Conservation (phyloP, 2,888 invertebrate genomes). For the Cephus nigrinus region DNA sequence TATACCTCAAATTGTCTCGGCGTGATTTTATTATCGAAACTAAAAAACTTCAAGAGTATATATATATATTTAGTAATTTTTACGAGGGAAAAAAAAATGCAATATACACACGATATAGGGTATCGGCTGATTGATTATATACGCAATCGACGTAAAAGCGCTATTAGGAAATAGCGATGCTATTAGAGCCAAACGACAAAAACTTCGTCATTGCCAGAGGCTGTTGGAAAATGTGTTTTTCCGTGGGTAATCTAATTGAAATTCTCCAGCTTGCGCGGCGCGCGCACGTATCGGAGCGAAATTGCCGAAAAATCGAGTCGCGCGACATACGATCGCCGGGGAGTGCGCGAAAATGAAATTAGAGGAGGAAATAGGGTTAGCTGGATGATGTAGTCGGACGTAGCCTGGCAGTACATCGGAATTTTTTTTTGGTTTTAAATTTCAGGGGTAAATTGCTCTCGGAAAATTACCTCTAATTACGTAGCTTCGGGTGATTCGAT, state of each 20-base stretch:
- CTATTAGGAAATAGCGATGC: constrained; percentile 43
- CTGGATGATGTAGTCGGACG: constrained; percentile 50
- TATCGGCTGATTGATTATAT: neutral
- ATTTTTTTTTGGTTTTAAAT: constrained; percentile 52
- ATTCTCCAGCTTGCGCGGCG: constrained; percentile 25
- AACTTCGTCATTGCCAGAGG: constrained; percentile 50
- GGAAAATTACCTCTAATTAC: constrained; percentile 58
- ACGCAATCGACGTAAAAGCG: constrained; percentile 34
- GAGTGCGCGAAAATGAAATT: constrained; percentile 61
- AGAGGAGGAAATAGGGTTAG: constrained; percentile 57
- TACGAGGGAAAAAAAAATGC: neutral
- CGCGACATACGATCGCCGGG: constrained; percentile 55
- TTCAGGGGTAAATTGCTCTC: constrained; percentile 51
- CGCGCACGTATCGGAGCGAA: constrained; percentile 24
- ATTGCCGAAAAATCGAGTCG: constrained; percentile 64
- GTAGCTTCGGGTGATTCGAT: constrained; percentile 21
- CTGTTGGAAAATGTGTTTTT: constrained; percentile 16
- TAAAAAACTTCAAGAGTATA: neutral
- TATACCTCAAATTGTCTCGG: neutral
- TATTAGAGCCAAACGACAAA: constrained; percentile 58
- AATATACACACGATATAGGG: neutral
- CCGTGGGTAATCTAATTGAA: constrained; percentile 55
- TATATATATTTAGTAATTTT: neutral
- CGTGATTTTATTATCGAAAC: neutral
- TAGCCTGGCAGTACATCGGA: constrained; percentile 20